Conservation (phyloP, 2,888 invertebrate genomes). For the Scaptodrosophila latifasciaeformis region DNA sequence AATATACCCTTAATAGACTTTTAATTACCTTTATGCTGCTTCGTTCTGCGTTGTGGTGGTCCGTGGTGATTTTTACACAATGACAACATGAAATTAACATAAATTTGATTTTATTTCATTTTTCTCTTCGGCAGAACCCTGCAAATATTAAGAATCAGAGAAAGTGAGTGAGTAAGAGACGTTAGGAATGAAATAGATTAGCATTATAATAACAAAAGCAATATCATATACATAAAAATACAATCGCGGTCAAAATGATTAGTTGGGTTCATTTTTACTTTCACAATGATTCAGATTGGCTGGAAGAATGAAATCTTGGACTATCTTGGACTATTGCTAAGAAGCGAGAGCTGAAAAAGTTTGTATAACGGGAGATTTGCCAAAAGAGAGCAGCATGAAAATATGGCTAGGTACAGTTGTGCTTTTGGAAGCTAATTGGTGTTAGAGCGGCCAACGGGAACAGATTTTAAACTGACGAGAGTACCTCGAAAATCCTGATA, state of each 20-base stretch:
- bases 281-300: no score
- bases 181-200: conserved; percentile 38
- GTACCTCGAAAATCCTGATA: no score
- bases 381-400: no score
- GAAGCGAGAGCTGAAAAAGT: no score
- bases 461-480: no score
- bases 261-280: no score
- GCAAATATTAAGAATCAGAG: conserved; percentile 25
- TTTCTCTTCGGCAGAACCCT: conserved; percentile 15
- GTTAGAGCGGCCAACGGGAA: no score
- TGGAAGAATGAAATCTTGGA: no score
- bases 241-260: not conserved
- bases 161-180: conserved; percentile 24
- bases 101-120: conserved; percentile 22
- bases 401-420: no score
- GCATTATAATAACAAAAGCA: conserved; percentile 18
- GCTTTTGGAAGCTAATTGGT: no score
- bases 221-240: not conserved
- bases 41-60: conserved; percentile 32
- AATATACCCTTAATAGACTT: conserved; percentile 45
- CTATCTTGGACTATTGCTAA: no score
- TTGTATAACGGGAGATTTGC: no score
- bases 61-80: conserved; percentile 47
- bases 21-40: conserved; percentile 50
- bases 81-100: conserved; percentile 51